Percentiles rank a stretch among this genome's conserved stretches.
phyloP scores from a whole-genome alignment of 1,140 invertebrate genomes.

The Drosophila orosa region DNA sequence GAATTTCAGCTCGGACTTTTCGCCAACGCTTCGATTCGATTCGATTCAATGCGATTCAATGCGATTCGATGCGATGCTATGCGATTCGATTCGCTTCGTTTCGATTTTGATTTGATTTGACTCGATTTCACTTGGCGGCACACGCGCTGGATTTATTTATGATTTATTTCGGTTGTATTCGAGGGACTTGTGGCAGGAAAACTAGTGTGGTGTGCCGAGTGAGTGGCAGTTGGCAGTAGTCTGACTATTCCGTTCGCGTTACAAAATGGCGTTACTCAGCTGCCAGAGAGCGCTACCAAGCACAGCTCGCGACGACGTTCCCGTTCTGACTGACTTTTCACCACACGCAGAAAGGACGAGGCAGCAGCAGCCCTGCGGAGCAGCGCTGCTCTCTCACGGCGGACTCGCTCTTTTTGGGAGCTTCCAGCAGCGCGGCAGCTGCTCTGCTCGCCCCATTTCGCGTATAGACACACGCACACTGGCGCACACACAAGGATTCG shows the following conservation, averaged over 20 bases:
- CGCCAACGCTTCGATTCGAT: constrained; percentile 32
- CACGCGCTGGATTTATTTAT: constrained; percentile 22
- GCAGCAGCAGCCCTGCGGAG: constrained; percentile 9
- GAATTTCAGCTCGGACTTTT: constrained; percentile 35
- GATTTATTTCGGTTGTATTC: constrained; percentile 38
- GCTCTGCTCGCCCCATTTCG: constrained; percentile 62
- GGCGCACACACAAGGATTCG: constrained; percentile 1
- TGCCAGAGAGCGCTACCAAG: constrained; percentile 65
- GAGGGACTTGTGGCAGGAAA: constrained; percentile 33
- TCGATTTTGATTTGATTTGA: constrained; percentile 27
- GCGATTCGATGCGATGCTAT: background rate
- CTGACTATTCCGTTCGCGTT: constrained; percentile 58
- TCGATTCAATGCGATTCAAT: constrained; percentile 5
- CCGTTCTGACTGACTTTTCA: constrained; percentile 84
- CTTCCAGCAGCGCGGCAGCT: constrained; percentile 34
- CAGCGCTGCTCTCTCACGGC: constrained; percentile 11
- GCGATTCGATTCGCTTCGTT: constrained; percentile 23
- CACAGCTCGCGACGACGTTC: constrained; percentile 84
- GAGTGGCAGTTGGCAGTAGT: constrained; percentile 20
- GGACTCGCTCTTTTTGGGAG: constrained; percentile 21
- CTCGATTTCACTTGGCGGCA: constrained; percentile 44
- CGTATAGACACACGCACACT: constrained; percentile 49
- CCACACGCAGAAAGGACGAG: constrained; percentile 53
- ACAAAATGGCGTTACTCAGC: constrained; percentile 61
- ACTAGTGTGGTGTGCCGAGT: constrained; percentile 32